A percentile compares a stretch with the other conserved stretches of the same genome.
These are phyloP conservation scores for Hipparchia sbordonii DNA, from an alignment of 2,888 invertebrate species.

Conservation along the genomic window DNA sequence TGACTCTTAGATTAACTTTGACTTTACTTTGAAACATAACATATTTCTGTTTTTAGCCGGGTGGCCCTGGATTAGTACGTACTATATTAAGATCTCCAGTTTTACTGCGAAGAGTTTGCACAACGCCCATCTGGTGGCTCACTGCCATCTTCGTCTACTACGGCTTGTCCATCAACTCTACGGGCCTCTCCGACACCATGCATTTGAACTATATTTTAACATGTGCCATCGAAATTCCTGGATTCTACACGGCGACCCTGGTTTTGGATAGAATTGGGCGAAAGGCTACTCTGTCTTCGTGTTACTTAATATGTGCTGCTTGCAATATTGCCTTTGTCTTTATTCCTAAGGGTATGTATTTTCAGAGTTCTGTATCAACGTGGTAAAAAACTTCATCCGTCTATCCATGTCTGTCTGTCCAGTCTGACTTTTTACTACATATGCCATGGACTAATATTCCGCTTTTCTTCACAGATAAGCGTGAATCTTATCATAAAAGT, in stretches of 20 bases:
- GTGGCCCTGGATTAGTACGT: conserved; percentile 42
- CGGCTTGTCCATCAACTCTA: conserved; percentile 86
- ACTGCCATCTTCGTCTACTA: conserved; percentile 86
- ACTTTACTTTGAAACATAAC: too few species aligned
- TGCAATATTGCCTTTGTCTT: conserved; percentile 43
- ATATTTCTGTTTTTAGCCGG: conserved; percentile 14
- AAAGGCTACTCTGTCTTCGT: conserved; percentile 80
- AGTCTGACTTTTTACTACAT: too few species aligned
- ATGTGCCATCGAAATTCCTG: conserved; percentile 86
- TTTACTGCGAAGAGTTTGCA: conserved; percentile 74
- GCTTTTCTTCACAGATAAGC: too few species aligned
- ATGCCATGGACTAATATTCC: too few species aligned
- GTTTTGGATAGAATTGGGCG: conserved; percentile 84
- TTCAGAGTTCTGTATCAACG: too few species aligned
- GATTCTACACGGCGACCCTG: conserved; percentile 83
- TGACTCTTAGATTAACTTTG: too few species aligned
- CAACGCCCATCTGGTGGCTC: conserved; percentile 85
- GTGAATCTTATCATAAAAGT: too few species aligned
- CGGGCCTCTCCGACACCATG: conserved; percentile 84
- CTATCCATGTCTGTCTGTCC: too few species aligned
- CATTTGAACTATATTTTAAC: conserved; percentile 86
- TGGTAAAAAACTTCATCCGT: too few species aligned
- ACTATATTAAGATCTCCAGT: conserved; percentile 75
- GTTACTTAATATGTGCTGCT: conserved; percentile 58
- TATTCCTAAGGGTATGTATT: conserved; percentile 45